Base-by-base conservation (phyloP, 2,113 vertebrate genomes). In the Eulacestoma nigropectus region DNA sequence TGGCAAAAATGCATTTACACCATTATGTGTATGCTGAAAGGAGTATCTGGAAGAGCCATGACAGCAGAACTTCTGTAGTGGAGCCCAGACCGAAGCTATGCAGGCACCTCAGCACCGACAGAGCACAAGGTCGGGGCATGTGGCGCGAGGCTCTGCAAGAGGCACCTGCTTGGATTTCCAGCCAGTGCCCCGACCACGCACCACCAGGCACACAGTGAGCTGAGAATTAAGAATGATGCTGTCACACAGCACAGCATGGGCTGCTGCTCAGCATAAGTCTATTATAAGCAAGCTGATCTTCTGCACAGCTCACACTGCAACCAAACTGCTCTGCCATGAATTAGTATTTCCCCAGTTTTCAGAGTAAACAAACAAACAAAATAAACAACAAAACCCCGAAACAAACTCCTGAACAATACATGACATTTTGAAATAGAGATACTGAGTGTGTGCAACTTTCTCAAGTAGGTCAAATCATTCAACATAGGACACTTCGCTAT, bases 231-330 rank as follows among this genome's bases (percentile, higher is more conserved):
- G 16, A 75, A 46, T 5, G 42, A 65, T 39, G 56, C 85, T 46
- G 72, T 35, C 92, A 85, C 60, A 10, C 62, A 35, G 68, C 49
- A 47, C 18, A 3, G 63, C 84, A 62, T 0, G 35, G 82, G 72
- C 72, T 94, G 84, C 84, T 92, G 80, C 92, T 85, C 89, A 65
- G 84, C 32, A 46, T 5, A 82, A 57, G n/a, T 19, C 91, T 93
- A 2, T 62, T 68, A 63, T 11, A 42, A 84, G 70, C 46, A 69
- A 74, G 56, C 19, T 26, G 50, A 70, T 87, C 47, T 59, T 70
- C 89, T 60, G 67, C 37, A 25, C 35, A 42, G 70, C n/a, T 93
- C 78, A 70, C 37, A 20, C 42, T 13, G 50, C 0, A 1, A 83
- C 42, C 41, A 67, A n/a, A 67, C 35, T 67, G 47, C 46, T 88